phyloP scores from a whole-genome alignment of 2,113 vertebrate species.

The Quiscalus mexicanus region DNA sequence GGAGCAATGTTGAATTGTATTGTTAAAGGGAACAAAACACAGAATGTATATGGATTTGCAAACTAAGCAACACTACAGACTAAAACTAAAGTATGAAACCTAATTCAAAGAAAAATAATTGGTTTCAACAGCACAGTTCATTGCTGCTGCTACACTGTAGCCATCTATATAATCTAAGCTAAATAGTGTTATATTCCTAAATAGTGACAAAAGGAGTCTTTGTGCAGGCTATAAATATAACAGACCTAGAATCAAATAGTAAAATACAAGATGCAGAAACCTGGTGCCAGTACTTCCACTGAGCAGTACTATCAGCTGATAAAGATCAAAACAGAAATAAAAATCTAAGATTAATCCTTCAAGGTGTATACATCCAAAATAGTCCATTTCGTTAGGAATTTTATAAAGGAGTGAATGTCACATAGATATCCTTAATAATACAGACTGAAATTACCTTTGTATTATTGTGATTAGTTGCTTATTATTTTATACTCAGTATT shows the following conservation, averaged over 20 bases:
- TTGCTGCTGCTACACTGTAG: constrained; percentile 82
- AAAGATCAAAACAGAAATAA: constrained; percentile 46
- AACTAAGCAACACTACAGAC: constrained; percentile 35
- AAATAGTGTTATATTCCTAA: constrained; percentile 58
- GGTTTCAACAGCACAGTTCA: constrained; percentile 61
- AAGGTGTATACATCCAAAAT: constrained; percentile 56
- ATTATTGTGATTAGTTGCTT: constrained; percentile 94
- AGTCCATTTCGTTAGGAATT: constrained; percentile 71
- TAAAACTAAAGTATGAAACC: constrained; percentile 43
- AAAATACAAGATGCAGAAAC: constrained; percentile 32
- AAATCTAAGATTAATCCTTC: constrained; percentile 59
- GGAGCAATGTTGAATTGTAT: constrained; percentile 27
- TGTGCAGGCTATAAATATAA: constrained; percentile 13
- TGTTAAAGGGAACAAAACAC: constrained; percentile 73
- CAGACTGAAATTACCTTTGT: constrained; percentile 84
- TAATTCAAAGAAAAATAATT: constrained; percentile 4
- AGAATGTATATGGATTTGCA: constrained; percentile 63
- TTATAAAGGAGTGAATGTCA: constrained; percentile 89
- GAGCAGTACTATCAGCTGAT: constrained; percentile 64
- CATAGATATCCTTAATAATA: constrained; percentile 87
- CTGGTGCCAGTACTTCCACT: constrained; percentile 28
- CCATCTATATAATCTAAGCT: constrained; percentile 72
- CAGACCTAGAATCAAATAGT: constrained; percentile 23
- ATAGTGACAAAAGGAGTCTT: constrained; percentile 39
- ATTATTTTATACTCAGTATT: constrained; percentile 98